These are phyloP conservation scores for Notoglanidium macrostoma DNA, from an alignment of 2,797 vertebrate genomes.

Conservation along the genomic window DNA sequence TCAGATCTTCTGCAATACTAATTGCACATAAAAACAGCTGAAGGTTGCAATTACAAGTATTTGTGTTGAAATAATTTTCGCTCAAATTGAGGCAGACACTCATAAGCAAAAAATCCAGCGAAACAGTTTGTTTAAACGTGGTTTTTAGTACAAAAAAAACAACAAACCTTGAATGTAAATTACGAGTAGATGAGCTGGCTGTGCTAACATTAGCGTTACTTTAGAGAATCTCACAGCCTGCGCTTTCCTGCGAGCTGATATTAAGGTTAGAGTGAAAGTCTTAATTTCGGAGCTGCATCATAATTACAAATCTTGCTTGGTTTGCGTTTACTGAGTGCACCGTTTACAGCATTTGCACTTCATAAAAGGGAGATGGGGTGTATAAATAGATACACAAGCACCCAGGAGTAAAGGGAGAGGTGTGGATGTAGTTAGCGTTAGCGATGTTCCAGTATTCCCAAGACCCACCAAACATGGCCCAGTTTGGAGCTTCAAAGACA, in stretches of 20 bases:
- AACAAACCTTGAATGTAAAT: neutral
- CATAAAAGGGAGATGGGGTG: conserved; percentile 67
- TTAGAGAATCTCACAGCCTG: conserved; percentile 14
- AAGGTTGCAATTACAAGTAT: conserved; percentile 32
- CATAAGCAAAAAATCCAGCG: neutral
- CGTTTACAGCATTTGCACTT: conserved; percentile 60
- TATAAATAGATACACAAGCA: conserved; percentile 63
- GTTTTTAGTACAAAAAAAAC: neutral
- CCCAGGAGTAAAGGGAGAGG: conserved; percentile 64
- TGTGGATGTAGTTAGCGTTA: conserved; percentile 63
- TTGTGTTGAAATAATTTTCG: conserved; percentile 39
- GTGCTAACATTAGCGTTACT: conserved; percentile 29
- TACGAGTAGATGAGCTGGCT: conserved; percentile 32
- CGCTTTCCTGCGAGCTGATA: conserved; percentile 3
- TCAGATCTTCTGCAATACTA: conserved; percentile 21
- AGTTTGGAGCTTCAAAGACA: conserved; percentile 76
- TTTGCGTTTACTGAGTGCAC: conserved; percentile 62
- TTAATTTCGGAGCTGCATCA: conserved; percentile 53
- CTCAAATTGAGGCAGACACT: conserved; percentile 34
- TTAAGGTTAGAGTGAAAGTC: conserved; percentile 34
- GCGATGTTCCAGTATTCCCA: conserved; percentile 69
- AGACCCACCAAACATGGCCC: conserved; percentile 71
- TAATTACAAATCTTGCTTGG: conserved; percentile 65
- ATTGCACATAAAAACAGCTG: conserved; percentile 16
- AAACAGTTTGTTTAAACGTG: neutral